A percentile compares a stretch with the other conserved stretches of the same genome.
phyloP scores from a whole-genome alignment of 2,113 vertebrate species.

The Chloebia gouldiae region DNA sequence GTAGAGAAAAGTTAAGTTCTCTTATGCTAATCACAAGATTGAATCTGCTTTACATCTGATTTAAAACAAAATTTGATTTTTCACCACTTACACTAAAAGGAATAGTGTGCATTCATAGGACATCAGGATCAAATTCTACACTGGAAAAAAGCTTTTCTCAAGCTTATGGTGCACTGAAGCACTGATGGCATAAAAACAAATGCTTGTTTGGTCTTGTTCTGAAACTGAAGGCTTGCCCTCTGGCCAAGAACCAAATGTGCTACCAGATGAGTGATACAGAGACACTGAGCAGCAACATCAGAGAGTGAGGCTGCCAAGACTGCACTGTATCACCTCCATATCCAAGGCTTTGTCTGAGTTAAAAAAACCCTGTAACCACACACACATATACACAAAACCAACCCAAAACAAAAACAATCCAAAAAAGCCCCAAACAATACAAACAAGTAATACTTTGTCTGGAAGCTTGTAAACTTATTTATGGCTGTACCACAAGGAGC shows the following conservation, averaged over 20 bases:
- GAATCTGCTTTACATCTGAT: background rate
- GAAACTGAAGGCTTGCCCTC: slow-evolving; percentile 22
- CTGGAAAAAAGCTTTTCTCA: background rate
- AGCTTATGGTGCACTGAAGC: background rate
- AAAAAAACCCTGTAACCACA: background rate
- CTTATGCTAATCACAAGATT: background rate
- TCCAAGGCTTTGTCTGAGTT: slow-evolving; percentile 33
- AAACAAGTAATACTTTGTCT: background rate
- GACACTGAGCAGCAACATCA: background rate
- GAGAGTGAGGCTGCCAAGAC: background rate
- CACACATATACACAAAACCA: background rate
- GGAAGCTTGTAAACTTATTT: background rate
- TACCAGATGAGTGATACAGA: slow-evolving; percentile 35
- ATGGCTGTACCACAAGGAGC: background rate
- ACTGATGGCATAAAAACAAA: background rate
- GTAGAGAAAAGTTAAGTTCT: background rate
- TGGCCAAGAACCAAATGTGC: slow-evolving; percentile 56
- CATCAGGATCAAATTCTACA: background rate
- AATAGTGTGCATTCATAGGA: background rate
- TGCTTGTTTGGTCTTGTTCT: slow-evolving; percentile 54
- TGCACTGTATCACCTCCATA: slow-evolving; percentile 17
- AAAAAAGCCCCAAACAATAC: background rate
- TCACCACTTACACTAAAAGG: background rate
- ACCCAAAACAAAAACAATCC: background rate
- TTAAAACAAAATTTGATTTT: background rate